Percentiles rank a stretch among this genome's conserved stretches.
phyloP scores from a whole-genome alignment of 2,888 invertebrate genomes.

The Diarsia mendica region DNA sequence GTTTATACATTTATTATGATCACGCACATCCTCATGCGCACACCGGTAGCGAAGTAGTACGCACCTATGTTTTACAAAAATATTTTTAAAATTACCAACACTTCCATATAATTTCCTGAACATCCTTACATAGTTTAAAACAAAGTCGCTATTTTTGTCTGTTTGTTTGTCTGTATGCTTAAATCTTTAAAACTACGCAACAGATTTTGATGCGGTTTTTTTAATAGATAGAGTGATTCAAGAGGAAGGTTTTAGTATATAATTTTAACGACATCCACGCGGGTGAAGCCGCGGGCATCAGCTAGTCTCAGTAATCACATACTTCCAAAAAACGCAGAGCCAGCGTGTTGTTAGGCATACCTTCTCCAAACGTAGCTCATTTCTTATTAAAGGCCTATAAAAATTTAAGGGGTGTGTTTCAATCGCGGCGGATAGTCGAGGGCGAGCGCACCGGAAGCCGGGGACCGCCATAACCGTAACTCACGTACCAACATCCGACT shows the following conservation, averaged over 20 bases:
- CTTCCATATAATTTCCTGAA: not conserved
- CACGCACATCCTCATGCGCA: not conserved
- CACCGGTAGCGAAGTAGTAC: too few relatives aligned
- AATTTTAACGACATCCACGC: too few relatives aligned
- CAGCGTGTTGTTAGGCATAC: constrained; percentile 45
- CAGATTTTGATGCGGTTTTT: too few relatives aligned
- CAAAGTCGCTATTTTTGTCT: too few relatives aligned
- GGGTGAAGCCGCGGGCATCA: too few relatives aligned
- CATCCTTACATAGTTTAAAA: too few relatives aligned
- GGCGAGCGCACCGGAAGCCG: constrained; percentile 72
- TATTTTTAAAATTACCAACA: not conserved
- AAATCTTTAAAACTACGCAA: too few relatives aligned
- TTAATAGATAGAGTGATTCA: too few relatives aligned
- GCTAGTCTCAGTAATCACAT: not conserved
- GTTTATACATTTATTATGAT: not conserved
- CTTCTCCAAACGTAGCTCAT: constrained; percentile 57
- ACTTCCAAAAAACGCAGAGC: constrained; percentile 18
- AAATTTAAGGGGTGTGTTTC: constrained; percentile 66
- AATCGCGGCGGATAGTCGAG: constrained; percentile 77
- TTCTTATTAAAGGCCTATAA: constrained; percentile 68
- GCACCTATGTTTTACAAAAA: not conserved
- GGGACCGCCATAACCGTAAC: constrained; percentile 81
- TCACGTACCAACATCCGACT: constrained; percentile 74
- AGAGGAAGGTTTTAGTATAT: too few relatives aligned
- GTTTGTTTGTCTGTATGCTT: too few relatives aligned